These are phyloP conservation scores for Pollenia labialis DNA, from an alignment of 2,888 invertebrate species.

Conservation along the genomic window DNA sequence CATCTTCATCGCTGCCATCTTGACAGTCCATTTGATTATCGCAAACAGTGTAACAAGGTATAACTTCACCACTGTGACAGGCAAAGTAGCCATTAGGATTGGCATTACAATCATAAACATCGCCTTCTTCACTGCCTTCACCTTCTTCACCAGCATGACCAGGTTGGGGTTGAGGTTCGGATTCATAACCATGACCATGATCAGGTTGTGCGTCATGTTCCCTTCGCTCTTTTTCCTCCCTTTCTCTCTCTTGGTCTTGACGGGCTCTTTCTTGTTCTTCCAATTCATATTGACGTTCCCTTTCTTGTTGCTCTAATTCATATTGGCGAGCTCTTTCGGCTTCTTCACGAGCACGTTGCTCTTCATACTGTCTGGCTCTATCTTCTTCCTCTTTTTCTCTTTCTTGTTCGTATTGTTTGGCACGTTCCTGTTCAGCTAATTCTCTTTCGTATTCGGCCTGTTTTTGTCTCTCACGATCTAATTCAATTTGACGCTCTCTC, in stretches of 20 bases:
- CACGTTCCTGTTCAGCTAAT: constrained; percentile 45
- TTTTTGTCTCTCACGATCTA: constrained; percentile 44
- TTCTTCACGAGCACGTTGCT: constrained; percentile 34
- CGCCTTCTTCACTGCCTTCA: constrained; percentile 24
- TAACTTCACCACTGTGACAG: constrained; percentile 87
- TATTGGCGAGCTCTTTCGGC: constrained; percentile 37
- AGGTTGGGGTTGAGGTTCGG: constrained; percentile 19
- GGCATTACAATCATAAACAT: constrained; percentile 69
- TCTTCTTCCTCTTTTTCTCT: constrained; percentile 37
- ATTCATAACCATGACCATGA: neutral
- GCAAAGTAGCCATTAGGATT: constrained; percentile 85
- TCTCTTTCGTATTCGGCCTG: constrained; percentile 47
- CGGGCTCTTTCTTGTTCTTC: constrained; percentile 38
- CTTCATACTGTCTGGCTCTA: constrained; percentile 45
- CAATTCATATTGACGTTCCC: constrained; percentile 37
- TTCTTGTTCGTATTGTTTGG: constrained; percentile 37
- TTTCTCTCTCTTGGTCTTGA: constrained; percentile 53
- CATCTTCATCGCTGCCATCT: constrained; percentile 86
- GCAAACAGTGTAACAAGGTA: constrained; percentile 85
- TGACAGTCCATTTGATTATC: constrained; percentile 86
- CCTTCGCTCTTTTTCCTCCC: constrained; percentile 60
- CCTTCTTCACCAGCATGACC: neutral
- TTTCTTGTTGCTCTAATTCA: constrained; percentile 43
- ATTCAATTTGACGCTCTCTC: constrained; percentile 41
- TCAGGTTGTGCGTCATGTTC: constrained; percentile 14